These are phyloP conservation scores for Caenorhabditis latens DNA, from an alignment of 1,140 invertebrate genomes.

Conservation along the genomic window DNA sequence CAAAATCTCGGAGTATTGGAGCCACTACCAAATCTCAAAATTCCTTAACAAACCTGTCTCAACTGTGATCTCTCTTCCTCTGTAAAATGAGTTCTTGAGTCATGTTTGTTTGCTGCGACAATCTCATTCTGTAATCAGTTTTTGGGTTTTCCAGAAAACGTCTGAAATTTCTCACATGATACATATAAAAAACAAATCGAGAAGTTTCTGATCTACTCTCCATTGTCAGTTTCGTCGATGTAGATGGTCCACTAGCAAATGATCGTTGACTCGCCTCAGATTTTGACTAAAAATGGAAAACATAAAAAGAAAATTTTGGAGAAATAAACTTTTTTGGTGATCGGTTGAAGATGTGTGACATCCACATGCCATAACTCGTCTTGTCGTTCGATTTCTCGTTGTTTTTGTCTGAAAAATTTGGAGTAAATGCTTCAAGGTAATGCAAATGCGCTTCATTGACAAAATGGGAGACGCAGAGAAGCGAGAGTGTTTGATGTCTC, in stretches of 20 bases:
- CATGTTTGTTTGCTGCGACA: constrained; percentile 35
- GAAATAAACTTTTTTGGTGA: background rate
- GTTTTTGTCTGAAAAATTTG: constrained; percentile 27
- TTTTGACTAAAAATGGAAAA: background rate
- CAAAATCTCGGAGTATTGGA: too few relatives aligned
- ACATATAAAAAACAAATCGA: constrained; percentile 23
- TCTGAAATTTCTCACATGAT: constrained; percentile 16
- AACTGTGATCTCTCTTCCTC: background rate
- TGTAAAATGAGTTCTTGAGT: constrained; percentile 82
- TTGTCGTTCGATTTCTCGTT: constrained; percentile 46
- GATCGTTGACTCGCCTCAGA: constrained; percentile 29
- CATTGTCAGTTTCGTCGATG: constrained; percentile 20
- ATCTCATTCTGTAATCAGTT: constrained; percentile 1
- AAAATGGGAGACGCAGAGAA: too few relatives aligned
- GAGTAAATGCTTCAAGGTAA: too few relatives aligned
- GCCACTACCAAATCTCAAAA: too few relatives aligned
- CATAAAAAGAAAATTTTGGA: background rate
- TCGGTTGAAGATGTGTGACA: background rate
- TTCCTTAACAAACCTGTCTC: background rate
- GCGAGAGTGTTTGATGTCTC: too few relatives aligned
- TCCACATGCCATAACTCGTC: constrained; percentile 55
- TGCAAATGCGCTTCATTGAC: too few relatives aligned
- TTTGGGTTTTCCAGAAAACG: background rate
- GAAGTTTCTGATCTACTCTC: constrained; percentile 16
- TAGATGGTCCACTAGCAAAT: constrained; percentile 33